Evolutionary conservation across 2,888 invertebrate genomes (phyloP), one percentile per base, ranked within the genome.

Genomic region (Hirudinaria manillensis): DNA sequence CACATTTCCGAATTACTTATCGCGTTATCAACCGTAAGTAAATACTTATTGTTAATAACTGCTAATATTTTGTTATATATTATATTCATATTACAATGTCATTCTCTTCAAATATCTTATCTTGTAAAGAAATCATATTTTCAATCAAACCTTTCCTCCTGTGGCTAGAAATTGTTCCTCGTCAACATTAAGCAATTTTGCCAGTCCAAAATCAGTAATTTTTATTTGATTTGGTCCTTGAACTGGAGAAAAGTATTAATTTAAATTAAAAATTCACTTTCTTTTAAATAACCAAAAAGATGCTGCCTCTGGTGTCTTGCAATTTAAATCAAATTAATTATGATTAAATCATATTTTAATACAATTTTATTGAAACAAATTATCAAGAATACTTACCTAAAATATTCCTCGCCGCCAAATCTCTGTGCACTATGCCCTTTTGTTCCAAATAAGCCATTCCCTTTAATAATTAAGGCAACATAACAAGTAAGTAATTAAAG

Each of bases 131-230:
- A 56, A 56, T 3, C 56, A 56, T 27, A 13, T 24, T 7, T 7
- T 56, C 27, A 56, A 6, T 56, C 61, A 61, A 61, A 70, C 71
- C 29, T 70, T 70, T 51, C 71, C 71, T n/a, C 51, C 71, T 32
- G 71, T 51, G 1, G 71, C 71, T 51, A 45, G n/a, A 70, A 36
- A 70, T n/a, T 70, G 51, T 36, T 73, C 76, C 24, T 73, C 76
- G 34, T 53, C 36, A 80, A 92, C 91, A 32, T 76, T 67, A 0
- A 76, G 36, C 27, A 76, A 29, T 45, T 76, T 76, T n/a, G 76
- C 72, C 66, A 76, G 68, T 66, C 76, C 76, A 73, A 76, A 76
- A 34, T 76, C 76, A 36, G 76, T 76, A 24, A 76, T 76, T 36
- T 67, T 67, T 34, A 76, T 73, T 36, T 73, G 76, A 34, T 36